Base-by-base conservation (phyloP, 2,113 vertebrate species). In the Ctenomys sociabilis region DNA sequence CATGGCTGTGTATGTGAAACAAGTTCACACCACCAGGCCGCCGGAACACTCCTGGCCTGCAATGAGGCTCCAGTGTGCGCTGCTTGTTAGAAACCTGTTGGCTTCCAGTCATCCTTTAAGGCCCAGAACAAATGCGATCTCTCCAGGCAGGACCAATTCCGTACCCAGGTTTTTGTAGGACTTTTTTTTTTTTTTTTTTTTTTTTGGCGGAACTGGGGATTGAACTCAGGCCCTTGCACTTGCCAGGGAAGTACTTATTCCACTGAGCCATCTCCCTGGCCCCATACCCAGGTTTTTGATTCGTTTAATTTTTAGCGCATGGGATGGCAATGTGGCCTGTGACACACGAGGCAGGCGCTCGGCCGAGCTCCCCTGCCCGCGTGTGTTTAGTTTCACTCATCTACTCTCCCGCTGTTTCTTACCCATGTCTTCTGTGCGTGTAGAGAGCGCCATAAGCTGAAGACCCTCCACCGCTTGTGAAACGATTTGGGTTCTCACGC, bases 31-130 rank as follows among this genome's bases (percentile, higher is more conserved):
- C 68, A 45, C 24, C 1, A 6, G 37, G 24, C 40, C 13, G 16
- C 32, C 13, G 1, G 19, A 13, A 32, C 5, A 1, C 66, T 1
- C 0, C 66, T 3, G 24, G 4, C 10, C 10, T 43, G 26, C 13
- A 5, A 1, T 26, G 0, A n/a, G 8, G 19, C 66, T 63, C 32
- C 11, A 54, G 28, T 0, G 37, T 19, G 3, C 0, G 7, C 3
- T n/a, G 45, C 57, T 40, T 30, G 3, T 4, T 21, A 72, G 45
- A 26, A 43, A 64, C 2, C 57, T 28, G 0, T 11, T 30, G n/a
- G 52, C 54, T 22, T 70, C 88, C 4, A 21, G 24, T 37, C 22
- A 24, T 32, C 28, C 21, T 82, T 17, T 45, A 24, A 32, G 75
- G 75, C 75, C 40, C 17, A 32, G 30, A 19, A 52, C 45, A 30